phyloP scores from a whole-genome alignment of 2,113 vertebrate species.

The Natator depressus region DNA sequence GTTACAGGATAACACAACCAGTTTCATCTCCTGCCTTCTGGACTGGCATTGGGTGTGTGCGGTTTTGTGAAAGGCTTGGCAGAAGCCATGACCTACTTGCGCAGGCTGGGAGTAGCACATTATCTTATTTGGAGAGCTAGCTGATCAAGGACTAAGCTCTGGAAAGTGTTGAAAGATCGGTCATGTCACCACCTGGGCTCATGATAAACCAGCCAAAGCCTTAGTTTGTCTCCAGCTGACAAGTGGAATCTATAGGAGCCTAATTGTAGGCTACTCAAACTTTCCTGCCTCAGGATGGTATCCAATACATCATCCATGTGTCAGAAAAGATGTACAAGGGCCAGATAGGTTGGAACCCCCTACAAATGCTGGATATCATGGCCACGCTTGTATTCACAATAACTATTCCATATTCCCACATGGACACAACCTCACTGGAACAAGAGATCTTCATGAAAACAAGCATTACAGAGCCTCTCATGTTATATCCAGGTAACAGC shows the following conservation, averaged over 20 bases:
- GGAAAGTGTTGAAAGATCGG: not conserved
- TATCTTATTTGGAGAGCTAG: too few species aligned
- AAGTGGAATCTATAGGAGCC: not conserved
- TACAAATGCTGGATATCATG: accelerated
- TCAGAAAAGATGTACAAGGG: not conserved
- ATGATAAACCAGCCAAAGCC: not conserved
- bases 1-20: not conserved
- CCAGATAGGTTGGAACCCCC: not conserved
- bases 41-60: not conserved
- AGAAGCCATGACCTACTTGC: too few species aligned
- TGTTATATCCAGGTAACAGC: not conserved
- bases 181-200: not conserved
- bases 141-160: too few species aligned
- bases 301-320: not conserved
- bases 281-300: accelerated
- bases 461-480: not conserved
- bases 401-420: not conserved
- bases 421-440: not conserved
- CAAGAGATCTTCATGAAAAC: not conserved
- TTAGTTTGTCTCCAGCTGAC: not conserved
- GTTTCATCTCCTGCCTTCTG: not conserved
- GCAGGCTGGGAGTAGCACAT: too few species aligned
- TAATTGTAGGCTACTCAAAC: not conserved
- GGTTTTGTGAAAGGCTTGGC: too few species aligned
- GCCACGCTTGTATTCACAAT: accelerated